These are phyloP conservation scores for Timema cristinae DNA, from an alignment of 2,888 invertebrate species.

Conservation along the genomic window DNA sequence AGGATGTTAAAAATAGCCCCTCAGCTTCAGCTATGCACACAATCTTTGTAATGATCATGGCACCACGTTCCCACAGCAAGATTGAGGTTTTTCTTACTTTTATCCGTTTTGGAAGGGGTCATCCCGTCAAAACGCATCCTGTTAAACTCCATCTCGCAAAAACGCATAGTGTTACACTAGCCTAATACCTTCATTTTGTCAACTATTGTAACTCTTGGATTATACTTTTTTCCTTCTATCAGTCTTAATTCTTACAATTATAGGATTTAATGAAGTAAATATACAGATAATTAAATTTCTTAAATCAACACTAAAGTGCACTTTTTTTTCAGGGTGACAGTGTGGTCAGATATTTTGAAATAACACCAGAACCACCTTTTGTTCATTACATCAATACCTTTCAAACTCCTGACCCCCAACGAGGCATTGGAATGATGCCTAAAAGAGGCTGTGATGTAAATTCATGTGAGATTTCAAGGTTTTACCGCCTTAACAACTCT, in stretches of 20 bases:
- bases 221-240: not conserved
- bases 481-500: slow-evolving; percentile 92
- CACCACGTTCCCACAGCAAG: too few relatives aligned
- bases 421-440: slow-evolving; percentile 97
- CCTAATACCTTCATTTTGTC: too few relatives aligned
- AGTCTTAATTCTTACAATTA: not conserved
- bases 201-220: too few relatives aligned
- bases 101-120: too few relatives aligned
- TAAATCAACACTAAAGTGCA: not conserved
- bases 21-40: too few relatives aligned
- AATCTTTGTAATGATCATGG: too few relatives aligned
- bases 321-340: slow-evolving; percentile 72
- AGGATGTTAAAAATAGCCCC: too few relatives aligned
- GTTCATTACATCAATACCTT: slow-evolving; percentile 96
- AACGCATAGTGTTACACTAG: too few relatives aligned
- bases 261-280: not conserved
- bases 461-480: slow-evolving; percentile 90
- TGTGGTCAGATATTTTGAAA: slow-evolving; percentile 91
- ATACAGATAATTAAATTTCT: not conserved
- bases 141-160: too few relatives aligned
- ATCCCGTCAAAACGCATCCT: too few relatives aligned
- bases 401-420: slow-evolving; percentile 95
- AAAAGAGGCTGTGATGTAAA: slow-evolving; percentile 94
- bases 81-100: too few relatives aligned
- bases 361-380: slow-evolving; percentile 89